phyloP scores from a whole-genome alignment of 2,888 invertebrate genomes.

The Ectemnius lituratus region DNA sequence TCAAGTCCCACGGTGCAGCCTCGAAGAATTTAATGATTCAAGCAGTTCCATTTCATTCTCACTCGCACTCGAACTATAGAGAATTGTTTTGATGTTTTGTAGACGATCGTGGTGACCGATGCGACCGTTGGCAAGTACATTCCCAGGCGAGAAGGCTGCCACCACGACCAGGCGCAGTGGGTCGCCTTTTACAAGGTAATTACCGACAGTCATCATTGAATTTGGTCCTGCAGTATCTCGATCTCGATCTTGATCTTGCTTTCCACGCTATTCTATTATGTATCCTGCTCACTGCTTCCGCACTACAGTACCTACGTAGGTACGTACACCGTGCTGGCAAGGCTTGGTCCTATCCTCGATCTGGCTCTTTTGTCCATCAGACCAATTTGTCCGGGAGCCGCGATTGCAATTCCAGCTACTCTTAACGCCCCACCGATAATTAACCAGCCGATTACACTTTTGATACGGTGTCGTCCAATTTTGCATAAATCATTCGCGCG shows the following conservation, averaged over 20 bases:
- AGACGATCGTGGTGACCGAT: constrained; percentile 80
- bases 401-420: background rate
- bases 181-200: constrained; percentile 86
- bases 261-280: too few species aligned
- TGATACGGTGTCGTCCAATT: constrained; percentile 8
- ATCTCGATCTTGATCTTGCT: constrained; percentile 3
- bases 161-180: constrained; percentile 88
- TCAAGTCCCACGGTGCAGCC: too few species aligned
- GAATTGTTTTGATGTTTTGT: constrained; percentile 59
- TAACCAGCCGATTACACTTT: background rate
- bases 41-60: too few species aligned
- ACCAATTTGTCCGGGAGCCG: constrained; percentile 4
- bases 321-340: background rate
- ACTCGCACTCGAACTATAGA: background rate
- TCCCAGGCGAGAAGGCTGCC: constrained; percentile 80
- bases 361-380: constrained; percentile 2
- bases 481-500: constrained; percentile 40
- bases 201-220: constrained; percentile 27
- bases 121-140: constrained; percentile 78
- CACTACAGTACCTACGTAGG: too few species aligned
- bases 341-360: constrained; percentile 2
- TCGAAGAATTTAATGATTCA: too few species aligned
- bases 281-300: too few species aligned
- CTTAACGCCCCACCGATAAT: background rate
- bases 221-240: constrained; percentile 3